Base-by-base conservation (phyloP, 2,113 vertebrate genomes). In the Mugil cephalus region DNA sequence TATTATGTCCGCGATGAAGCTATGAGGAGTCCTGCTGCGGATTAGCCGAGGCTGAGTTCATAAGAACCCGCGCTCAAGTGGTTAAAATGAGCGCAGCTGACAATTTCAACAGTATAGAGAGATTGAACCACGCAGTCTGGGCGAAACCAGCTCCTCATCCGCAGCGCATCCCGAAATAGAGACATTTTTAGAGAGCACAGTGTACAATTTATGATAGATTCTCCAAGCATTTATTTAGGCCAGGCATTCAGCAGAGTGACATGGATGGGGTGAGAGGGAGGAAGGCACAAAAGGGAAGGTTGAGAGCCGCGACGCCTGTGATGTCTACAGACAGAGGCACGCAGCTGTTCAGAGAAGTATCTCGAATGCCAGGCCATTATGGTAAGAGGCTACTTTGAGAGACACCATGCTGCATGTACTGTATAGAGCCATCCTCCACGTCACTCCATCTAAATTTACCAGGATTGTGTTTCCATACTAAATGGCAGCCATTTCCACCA, bases 1-100 rank as follows among this genome's bases (percentile, higher is more conserved):
- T 87, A 80, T 74, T 69, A 74, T 80, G 73, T 85, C 53, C 55
- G 64, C 69, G 43, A 71, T 54, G 70, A 77, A 66, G 56, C 77
- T 40, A 64, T 83, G 64, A 46, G 69, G 67, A 36, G 56, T 6
- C 72, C 40, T 42, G 64, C 71, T 55, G 39, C 35, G 55, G 80
- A 84, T 87, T 85, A 88, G 77, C 69, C 70, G 61, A 62, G 77
- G 82, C 74, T 85, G 84, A 84, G 65, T 84, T 83, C 74, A 70
- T 76, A 79, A 67, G 65, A 76, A 80, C 47, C 80, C 73, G 69
- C 59, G 39, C 47, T 87, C 69, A 69, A 84, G 74, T 85, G 69
- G 67, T 54, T 72, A 60, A 86, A 87, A 73, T 82, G 54, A 90
- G 80, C 64, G 54, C 56, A 60, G 68, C 42, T 62, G 82, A 87